Conservation (phyloP, 2,113 vertebrate genomes). For the Perca schrenkii region DNA sequence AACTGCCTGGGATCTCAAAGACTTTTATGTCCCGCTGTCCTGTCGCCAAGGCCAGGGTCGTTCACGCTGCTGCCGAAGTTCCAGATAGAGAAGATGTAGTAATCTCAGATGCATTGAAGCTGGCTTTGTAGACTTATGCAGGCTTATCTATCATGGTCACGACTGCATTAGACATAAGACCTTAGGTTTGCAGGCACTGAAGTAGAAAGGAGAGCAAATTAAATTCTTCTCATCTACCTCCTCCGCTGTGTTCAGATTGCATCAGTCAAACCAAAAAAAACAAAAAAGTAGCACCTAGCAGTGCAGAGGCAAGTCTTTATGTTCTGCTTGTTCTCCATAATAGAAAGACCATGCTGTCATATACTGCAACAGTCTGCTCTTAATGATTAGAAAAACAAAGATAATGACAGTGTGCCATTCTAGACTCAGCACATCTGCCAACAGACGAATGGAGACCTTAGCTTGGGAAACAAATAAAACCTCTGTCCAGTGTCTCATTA, state of each 20-base stretch:
- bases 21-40: constrained; percentile 74
- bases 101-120: constrained; percentile 80
- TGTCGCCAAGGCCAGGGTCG: constrained; percentile 79
- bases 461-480: constrained; percentile 80
- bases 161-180: constrained; percentile 75
- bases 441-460: constrained; percentile 79
- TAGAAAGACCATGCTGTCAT: constrained; percentile 24
- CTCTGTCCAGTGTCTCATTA: constrained; percentile 81
- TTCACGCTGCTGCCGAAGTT: constrained; percentile 47
- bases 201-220: constrained; percentile 79
- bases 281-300: constrained; percentile 31
- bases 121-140: constrained; percentile 76
- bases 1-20: constrained; percentile 74
- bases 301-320: constrained; percentile 48
- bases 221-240: constrained; percentile 79
- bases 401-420: constrained; percentile 37
- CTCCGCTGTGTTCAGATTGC: constrained; percentile 74
- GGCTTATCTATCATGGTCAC: constrained; percentile 80
- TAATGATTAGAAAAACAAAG: constrained; percentile 49
- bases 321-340: constrained; percentile 40
- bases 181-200: constrained; percentile 70
- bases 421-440: constrained; percentile 68
- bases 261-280: constrained; percentile 61
- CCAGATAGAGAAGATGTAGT: constrained; percentile 64
- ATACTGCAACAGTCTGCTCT: constrained; percentile 25